Base-by-base conservation (phyloP, 2,888 invertebrate species). In the Dichetophora obliterata region DNA sequence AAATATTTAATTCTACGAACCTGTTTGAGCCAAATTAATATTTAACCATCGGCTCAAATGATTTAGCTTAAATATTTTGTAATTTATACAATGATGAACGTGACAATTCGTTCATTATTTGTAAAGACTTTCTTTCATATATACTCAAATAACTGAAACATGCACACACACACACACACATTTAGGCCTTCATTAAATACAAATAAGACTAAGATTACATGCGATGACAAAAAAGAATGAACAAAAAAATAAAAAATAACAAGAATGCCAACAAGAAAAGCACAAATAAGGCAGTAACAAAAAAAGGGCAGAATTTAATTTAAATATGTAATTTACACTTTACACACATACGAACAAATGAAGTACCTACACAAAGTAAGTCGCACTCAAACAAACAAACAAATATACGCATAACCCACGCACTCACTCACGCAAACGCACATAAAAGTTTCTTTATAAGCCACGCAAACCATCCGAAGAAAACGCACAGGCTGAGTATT, bases 291-390 rank as follows among this genome's bases (percentile, higher is more conserved):
- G 27, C 59, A 59, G 24, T 27, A 59, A 59, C 59, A 59, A 65
- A 34, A 34, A n/a, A n/a, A 16, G 37, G 16, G 37, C 63, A 65
- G 27, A 65, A 65, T 65, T 65, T 34, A 65, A 65, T 31, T 65
- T 65, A 65, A 65, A 65, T 37, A 65, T 65, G 63, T 65, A 65
- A 65, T 65, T 65, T 65, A 34, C 19, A 65, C 24, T 65, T 65
- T 31, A 65, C 63, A 65, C 16, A n/a, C 54, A 9, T n/a, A 54
- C 24, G 16, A 5, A 48, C 68, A 68, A 37, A 68, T 37, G 19
- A n/a, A 48, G 48, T 48, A 37, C 68, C 24, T 19, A 48, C 4
- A 68, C 8, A 2, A 4, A 37, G n/a, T 43, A 22, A 37, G 34
- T 54, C 37, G 31, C 48, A 72, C 63, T 65, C 52, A 69, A 5